These are phyloP conservation scores for Cynocephalus volans DNA, from an alignment of 2,113 vertebrate species.

Conservation along the genomic window DNA sequence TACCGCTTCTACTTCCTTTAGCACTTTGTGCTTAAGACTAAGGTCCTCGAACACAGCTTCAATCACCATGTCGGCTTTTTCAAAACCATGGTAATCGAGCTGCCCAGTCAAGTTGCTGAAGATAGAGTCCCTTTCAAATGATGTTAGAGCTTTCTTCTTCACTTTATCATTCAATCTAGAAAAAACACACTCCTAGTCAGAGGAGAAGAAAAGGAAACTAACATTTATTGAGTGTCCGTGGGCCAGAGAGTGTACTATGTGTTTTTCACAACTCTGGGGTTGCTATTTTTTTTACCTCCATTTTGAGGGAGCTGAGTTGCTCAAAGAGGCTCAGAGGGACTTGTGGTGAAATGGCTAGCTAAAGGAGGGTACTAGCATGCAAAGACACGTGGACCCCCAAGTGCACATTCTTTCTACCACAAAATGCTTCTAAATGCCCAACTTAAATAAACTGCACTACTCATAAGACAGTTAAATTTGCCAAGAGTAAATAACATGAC, in stretches of 20 bases:
- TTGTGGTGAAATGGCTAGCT: neutral
- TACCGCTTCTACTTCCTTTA: conserved; percentile 97
- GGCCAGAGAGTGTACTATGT: neutral
- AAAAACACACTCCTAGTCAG: conserved; percentile 67
- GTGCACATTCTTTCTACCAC: neutral
- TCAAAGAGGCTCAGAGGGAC: neutral
- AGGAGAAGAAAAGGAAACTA: neutral
- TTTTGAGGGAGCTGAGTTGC: neutral
- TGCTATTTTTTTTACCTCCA: too few species aligned
- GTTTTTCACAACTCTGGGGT: neutral
- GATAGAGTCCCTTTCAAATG: conserved; percentile 95
- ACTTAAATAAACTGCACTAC: neutral
- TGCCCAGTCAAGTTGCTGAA: conserved; percentile 92
- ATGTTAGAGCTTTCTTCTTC: conserved; percentile 94
- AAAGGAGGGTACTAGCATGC: neutral
- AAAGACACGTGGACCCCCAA: neutral
- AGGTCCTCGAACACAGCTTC: conserved; percentile 99
- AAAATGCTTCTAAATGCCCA: neutral
- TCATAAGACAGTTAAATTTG: neutral
- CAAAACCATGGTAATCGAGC: conserved; percentile 95
- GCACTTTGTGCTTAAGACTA: conserved; percentile 94
- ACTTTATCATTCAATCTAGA: conserved; percentile 95
- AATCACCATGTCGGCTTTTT: conserved; percentile 96
- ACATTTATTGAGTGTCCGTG: neutral
- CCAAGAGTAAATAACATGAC: neutral